Base-by-base conservation (phyloP, 2,113 vertebrate species). In the Trematomus loennbergii region DNA sequence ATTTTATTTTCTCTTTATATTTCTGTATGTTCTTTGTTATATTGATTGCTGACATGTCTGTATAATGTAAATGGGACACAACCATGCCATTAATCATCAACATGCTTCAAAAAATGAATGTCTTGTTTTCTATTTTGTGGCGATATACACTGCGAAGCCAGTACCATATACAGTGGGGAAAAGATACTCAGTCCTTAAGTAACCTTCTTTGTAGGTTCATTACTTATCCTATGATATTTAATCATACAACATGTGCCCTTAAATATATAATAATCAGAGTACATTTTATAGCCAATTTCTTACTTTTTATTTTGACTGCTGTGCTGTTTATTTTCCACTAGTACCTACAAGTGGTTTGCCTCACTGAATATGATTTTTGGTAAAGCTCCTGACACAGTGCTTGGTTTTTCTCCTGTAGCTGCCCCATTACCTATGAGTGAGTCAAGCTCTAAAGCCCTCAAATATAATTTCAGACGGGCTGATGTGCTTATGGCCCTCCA, bases 361-460 rank as follows among this genome's bases (percentile, higher is more conserved):
- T 75, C 70, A 33, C 61, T 79, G 55, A 46, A 79, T 85, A 60
- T 77, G 75, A 75, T 82, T 77, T 75, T 84, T 25, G 40, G 73
- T 58, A 75, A 78, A 82, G 76, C 70, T 58, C 64, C 25, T 50
- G 61, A 9, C 7, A 73, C 72, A 57, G 78, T 46, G 61, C 53
- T 65, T 67, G 63, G 53, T 83, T 75, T 78, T 65, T 53, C 72
- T 75, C 69, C 33, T 25, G 43, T 55, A 59, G 78, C 75, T 83
- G 62, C 66, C 82, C 75, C 82, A 84, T 87, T 88, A 91, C 90
- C 84, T 86, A 50, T 25, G 72, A 84, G 75, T 67, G 85, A 88
- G 84, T 89, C 82, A 84, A 87, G 87, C 86, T 71, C 83, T 71
- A 55, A 87, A 84, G 71, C 79, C 73, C 75, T 86, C 72, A 67